Conservation (phyloP, 2,113 vertebrate species). For the Cebidichthys violaceus region DNA sequence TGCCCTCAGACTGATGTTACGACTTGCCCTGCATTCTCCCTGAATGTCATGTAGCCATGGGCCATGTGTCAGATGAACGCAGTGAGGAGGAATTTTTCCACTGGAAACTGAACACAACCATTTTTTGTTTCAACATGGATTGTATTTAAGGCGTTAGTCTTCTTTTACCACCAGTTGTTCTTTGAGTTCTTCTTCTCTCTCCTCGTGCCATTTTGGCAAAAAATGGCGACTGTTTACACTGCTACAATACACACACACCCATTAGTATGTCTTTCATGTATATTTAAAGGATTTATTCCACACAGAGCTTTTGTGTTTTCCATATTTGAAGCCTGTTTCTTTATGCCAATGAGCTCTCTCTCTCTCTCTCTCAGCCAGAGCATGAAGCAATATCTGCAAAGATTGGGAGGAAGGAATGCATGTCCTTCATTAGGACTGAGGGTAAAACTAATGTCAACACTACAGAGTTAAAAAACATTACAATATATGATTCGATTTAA, state of each 20-base stretch:
- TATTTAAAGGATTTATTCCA: not conserved
- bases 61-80: constrained; percentile 19
- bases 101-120: constrained; percentile 23
- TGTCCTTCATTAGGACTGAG: not conserved
- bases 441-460: too few relatives aligned
- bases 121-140: not conserved
- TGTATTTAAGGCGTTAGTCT: not conserved
- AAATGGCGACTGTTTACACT: not conserved
- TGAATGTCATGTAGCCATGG: constrained; percentile 44
- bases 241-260: not conserved
- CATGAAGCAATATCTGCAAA: not conserved
- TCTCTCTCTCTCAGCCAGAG: not conserved
- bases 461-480: not conserved
- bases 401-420: not conserved
- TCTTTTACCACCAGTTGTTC: too few relatives aligned
- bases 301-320: not conserved
- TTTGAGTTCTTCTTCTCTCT: not conserved
- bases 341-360: not conserved
- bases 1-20: constrained; percentile 50
- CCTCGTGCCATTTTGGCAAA: not conserved
- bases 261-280: not conserved
- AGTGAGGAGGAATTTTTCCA: not conserved
- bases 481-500: not conserved
- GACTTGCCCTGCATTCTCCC: constrained; percentile 63
- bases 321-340: not conserved